These are phyloP conservation scores for Leptopilina clavipes DNA, from an alignment of 1,140 invertebrate species.

Conservation along the genomic window DNA sequence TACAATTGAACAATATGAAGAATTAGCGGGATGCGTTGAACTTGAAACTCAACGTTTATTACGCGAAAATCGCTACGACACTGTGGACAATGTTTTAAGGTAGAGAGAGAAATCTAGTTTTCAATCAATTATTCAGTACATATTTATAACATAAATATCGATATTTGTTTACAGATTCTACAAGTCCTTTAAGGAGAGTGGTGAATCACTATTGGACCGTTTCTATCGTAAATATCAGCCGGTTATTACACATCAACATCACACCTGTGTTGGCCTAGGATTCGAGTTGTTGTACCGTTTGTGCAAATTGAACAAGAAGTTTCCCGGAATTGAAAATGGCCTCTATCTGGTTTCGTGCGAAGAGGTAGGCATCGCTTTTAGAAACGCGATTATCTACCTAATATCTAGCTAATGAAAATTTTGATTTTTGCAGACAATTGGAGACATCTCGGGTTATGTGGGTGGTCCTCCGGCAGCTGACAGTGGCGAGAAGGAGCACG, in stretches of 20 bases:
- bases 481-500: conserved; percentile 90
- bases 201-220: conserved; percentile 77
- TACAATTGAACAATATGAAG: conserved; percentile 84
- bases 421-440: conserved; percentile 74
- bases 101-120: conserved; percentile 57
- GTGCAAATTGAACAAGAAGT: conserved; percentile 75
- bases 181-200: conserved; percentile 80
- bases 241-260: conserved; percentile 83
- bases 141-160: too few relatives aligned
- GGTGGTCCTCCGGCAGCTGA: conserved; percentile 77
- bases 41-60: conserved; percentile 84
- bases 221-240: conserved; percentile 86
- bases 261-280: conserved; percentile 92
- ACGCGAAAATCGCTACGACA: conserved; percentile 89
- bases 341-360: conserved; percentile 90
- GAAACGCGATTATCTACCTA: too few relatives aligned
- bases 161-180: conserved; percentile 82
- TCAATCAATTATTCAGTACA: conserved; percentile 26
- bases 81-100: conserved; percentile 87
- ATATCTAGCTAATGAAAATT: too few relatives aligned
- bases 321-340: conserved; percentile 80
- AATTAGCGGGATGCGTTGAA: conserved; percentile 85
- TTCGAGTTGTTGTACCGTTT: conserved; percentile 84
- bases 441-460: conserved; percentile 80
- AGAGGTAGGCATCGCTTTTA: too few relatives aligned